Evolutionary conservation across 2,888 invertebrate genomes (phyloP).

Genomic region (Drosophila mulleri): DNA sequence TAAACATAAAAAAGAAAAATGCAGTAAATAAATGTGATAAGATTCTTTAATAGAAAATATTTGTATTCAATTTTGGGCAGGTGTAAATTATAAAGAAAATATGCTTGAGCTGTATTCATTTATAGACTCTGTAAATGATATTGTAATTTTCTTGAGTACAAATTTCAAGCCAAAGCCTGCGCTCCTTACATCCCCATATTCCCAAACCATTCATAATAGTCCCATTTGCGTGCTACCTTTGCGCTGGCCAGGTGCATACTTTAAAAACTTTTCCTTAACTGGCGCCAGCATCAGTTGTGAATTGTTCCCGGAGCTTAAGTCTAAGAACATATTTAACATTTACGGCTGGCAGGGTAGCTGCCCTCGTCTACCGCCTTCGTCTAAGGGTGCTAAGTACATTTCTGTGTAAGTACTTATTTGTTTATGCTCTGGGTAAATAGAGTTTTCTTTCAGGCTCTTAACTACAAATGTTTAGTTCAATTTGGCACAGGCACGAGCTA

Average conservation of each 20-base stretch:
- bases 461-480: conserved; percentile 9
- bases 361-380: not conserved
- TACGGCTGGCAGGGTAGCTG: conserved; percentile 57
- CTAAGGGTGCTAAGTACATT: conserved; percentile 16
- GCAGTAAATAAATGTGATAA: conserved; percentile 85
- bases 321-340: conserved; percentile 65
- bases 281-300: conserved; percentile 65
- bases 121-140: no score
- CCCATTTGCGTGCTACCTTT: conserved; percentile 16
- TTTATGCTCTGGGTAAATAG: conserved; percentile 37
- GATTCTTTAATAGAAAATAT: conserved; percentile 81
- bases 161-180: not conserved
- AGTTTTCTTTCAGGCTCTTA: conserved; percentile 17
- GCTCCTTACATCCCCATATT: not conserved
- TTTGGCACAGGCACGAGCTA: not conserved
- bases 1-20: conserved; percentile 62
- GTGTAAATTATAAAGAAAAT: not conserved
- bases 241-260: conserved; percentile 9
- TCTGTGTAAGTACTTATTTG: conserved; percentile 26
- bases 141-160: no score
- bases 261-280: conserved; percentile 24
- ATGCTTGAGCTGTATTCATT: no score
- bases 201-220: conserved; percentile 4
- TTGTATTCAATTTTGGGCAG: conserved; percentile 19
- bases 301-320: conserved; percentile 67